Evolutionary conservation across 2,113 vertebrate species (phyloP).

Genomic region (Triplophysa dalaica): DNA sequence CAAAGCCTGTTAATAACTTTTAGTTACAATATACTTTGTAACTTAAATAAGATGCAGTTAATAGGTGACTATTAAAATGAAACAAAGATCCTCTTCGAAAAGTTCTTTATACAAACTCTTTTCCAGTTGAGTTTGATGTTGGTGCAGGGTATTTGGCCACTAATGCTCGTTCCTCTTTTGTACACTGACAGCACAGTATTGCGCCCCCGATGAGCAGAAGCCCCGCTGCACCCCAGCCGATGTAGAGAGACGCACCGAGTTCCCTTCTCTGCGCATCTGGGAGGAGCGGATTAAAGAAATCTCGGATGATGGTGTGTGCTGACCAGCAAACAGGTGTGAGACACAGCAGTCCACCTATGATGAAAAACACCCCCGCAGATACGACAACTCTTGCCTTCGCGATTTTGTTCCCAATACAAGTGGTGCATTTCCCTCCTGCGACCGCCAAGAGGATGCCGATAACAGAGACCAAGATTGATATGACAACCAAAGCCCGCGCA

Average conservation of each 20-base stretch:
- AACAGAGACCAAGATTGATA: slow-evolving; percentile 81
- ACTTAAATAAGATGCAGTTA: no score
- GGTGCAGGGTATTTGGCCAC: slow-evolving; percentile 80
- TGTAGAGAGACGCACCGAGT: slow-evolving; percentile 76
- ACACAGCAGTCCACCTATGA: slow-evolving; percentile 80
- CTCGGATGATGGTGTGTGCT: slow-evolving; percentile 84
- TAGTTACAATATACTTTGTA: not conserved
- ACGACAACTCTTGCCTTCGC: slow-evolving; percentile 86
- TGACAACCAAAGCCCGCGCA: slow-evolving; percentile 82
- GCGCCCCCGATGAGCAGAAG: slow-evolving; percentile 82
- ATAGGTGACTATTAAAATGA: no score
- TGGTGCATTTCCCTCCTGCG: slow-evolving; percentile 88
- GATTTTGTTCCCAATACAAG: slow-evolving; percentile 82
- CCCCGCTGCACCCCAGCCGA: slow-evolving; percentile 78
- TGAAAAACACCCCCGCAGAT: slow-evolving; percentile 80
- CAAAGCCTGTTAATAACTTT: no score
- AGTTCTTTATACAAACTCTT: slow-evolving; percentile 76
- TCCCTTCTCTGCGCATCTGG: slow-evolving; percentile 81
- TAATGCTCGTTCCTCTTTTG: slow-evolving; percentile 74
- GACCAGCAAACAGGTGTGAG: slow-evolving; percentile 87
- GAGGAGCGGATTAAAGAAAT: slow-evolving; percentile 85
- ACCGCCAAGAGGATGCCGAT: slow-evolving; percentile 84
- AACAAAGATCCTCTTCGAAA: not conserved
- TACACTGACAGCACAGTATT: slow-evolving; percentile 86
- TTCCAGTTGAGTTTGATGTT: slow-evolving; percentile 79